Base-by-base conservation (phyloP, 1,140 invertebrate species). In the Papilio dardanus region DNA sequence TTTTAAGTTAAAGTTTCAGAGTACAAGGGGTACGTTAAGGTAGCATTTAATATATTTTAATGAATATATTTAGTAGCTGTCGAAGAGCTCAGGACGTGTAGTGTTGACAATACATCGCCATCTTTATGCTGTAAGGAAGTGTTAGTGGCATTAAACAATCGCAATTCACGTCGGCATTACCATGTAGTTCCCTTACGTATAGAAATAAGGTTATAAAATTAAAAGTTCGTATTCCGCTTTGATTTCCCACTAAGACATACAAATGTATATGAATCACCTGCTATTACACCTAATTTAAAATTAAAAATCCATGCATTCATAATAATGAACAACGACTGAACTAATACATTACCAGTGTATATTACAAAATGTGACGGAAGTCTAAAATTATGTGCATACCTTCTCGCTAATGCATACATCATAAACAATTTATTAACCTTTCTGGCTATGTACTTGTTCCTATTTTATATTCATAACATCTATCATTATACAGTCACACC, bases 1-100 rank as follows among this genome's bases (percentile, higher is more conserved):
- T n/a, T n/a, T n/a, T n/a, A n/a, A n/a, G 54, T 62, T 62, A 10
- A 30, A 62, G 3, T 14, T 62, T 62, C 50, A 54, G 50, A 54
- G 24, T 62, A 5, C 24, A 30, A 62, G 12, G 24, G 10, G 24
- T 12, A 30, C 21, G 54, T 14, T 62, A 46, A 46, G 42, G 42
- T 46, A 46, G 42, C 42, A n/a, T 46, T 46, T 16, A 46, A 5
- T 16, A 16, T 62, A 28, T 62, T 6, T 62, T 62, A 62, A n/a
- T n/a, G 54, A 62, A 12, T 12, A n/a, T n/a, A n/a, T n/a, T n/a
- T n/a, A n/a, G n/a, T 62, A 62, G 54, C 21, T 10, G 1, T 28
- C 21, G 21, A 28, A 10, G 24, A 30, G 24, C 24, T 21, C 24
- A 16, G 54, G 54, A 14, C 54, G 14, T 30, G 54, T 28, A 28